phyloP scores from a whole-genome alignment of 1,140 invertebrate genomes.

The Zaprionus africanus region DNA sequence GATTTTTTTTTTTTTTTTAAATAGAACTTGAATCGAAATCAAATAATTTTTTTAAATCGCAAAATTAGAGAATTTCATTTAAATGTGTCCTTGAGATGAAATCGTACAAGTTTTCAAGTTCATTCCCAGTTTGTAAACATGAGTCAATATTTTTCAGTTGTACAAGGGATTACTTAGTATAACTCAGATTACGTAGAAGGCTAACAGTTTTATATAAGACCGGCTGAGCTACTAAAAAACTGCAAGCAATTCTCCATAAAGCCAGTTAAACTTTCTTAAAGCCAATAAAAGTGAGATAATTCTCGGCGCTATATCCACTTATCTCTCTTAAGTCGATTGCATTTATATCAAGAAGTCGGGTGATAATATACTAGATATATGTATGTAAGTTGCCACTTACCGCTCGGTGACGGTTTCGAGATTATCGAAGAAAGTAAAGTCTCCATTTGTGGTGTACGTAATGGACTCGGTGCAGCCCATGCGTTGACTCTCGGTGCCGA shows the following conservation, averaged over 20 bases:
- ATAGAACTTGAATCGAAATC: no score
- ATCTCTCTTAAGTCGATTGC: background rate
- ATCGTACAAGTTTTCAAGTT: no score
- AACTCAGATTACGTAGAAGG: background rate
- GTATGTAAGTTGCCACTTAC: constrained; percentile 73
- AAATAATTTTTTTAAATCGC: no score
- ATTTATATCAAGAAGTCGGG: background rate
- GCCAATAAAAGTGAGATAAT: background rate
- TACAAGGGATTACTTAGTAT: background rate
- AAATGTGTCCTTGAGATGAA: no score
- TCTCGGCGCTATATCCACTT: background rate
- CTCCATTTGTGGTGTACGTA: constrained; percentile 96
- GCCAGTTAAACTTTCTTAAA: no score
- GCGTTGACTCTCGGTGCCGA: constrained; percentile 85
- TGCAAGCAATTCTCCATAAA: background rate
- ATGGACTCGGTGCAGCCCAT: constrained; percentile 91
- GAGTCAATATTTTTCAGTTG: background rate
- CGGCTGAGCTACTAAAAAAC: no score
- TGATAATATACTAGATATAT: background rate
- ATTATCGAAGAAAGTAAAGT: constrained; percentile 95
- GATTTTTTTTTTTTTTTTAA: no score
- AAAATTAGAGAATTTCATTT: no score
- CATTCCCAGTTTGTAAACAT: no score
- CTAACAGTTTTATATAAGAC: no score
- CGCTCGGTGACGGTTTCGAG: constrained; percentile 90